Evolutionary conservation across 2,113 vertebrate species (phyloP).

Genomic region (Cinclus cinclus): DNA sequence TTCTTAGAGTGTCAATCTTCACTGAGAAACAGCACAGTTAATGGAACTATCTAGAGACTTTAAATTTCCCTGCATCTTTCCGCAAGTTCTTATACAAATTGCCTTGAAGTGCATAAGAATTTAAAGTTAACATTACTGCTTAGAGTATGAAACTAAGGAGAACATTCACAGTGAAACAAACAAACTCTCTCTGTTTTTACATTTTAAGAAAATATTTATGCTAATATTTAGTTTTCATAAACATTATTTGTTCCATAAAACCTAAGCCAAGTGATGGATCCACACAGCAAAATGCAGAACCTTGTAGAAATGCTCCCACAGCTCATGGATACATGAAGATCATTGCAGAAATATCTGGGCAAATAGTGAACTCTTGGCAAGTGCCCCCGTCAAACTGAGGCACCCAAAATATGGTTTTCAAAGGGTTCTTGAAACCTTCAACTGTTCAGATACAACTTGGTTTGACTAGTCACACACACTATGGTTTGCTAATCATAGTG

Average conservation of each 20-base stretch:
- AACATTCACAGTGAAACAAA: not conserved
- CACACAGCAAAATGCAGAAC: not conserved
- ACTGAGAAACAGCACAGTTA: not conserved
- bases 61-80: not conserved
- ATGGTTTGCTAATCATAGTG: not conserved
- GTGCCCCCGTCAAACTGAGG: not conserved
- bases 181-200: not conserved
- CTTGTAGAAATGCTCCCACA: not conserved
- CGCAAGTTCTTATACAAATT: not conserved
- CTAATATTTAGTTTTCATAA: not conserved
- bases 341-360: not conserved
- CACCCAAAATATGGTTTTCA: not conserved
- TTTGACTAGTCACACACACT: not conserved
- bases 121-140: not conserved
- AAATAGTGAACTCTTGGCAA: not conserved
- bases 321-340: not conserved
- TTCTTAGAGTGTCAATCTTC: not conserved
- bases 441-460: not conserved
- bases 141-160: not conserved
- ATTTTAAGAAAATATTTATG: not conserved
- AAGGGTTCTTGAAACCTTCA: not conserved
- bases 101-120: not conserved
- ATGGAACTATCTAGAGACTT: not conserved
- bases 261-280: not conserved
- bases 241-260: not conserved